Base-by-base conservation (phyloP, 2,888 invertebrate species). In the Erannis defoliaria region DNA sequence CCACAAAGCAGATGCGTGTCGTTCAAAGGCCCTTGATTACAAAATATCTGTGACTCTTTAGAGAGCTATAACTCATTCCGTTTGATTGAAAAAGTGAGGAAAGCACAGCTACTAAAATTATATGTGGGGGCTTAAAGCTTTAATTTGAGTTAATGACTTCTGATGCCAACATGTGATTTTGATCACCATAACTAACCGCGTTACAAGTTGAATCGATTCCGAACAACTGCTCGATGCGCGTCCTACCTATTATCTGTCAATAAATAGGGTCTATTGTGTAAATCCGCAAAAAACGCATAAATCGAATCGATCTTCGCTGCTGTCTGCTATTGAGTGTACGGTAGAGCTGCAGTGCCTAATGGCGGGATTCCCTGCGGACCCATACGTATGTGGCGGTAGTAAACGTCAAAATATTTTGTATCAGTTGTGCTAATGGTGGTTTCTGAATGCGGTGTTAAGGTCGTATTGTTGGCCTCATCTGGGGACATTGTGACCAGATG, bases 361-460 rank as follows among this genome's bases (percentile, higher is more conserved):
- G 84, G 79, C 63, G 70, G 68, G 69, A 78, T 72, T 91, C 91
- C 90, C 92, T 71, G 83, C 81, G 87, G 90, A 83, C 79, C 88
- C 86, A 85, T 88, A 85, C 81, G 78, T 85, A 85, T 90, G 83
- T 83, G 80, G 80, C 78, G 78, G 82, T 78, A 77, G 81, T 79
- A 82, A 85, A 88, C 73, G 93, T 92, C 93, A 91, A 90, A 93
- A 93, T 91, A 93, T 93, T 93, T 89, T 86, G 86, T 89, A 85
- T 90, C 89, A 85, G 85, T 83, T 86, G 87, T 85, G 84, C 85
- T 90, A 90, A 91, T 90, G 90, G 88, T 70, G 74, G 76, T 87
- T 85, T 88, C 86, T 84, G 84, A 83, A 81, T 78, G 81, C 78
- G 71, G 78, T 84, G 88, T 90, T 90, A 88, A 81, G 75, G 73